These are phyloP conservation scores for Distichodus sexfasciatus DNA, from an alignment of 2,797 vertebrate genomes.

Conservation along the genomic window DNA sequence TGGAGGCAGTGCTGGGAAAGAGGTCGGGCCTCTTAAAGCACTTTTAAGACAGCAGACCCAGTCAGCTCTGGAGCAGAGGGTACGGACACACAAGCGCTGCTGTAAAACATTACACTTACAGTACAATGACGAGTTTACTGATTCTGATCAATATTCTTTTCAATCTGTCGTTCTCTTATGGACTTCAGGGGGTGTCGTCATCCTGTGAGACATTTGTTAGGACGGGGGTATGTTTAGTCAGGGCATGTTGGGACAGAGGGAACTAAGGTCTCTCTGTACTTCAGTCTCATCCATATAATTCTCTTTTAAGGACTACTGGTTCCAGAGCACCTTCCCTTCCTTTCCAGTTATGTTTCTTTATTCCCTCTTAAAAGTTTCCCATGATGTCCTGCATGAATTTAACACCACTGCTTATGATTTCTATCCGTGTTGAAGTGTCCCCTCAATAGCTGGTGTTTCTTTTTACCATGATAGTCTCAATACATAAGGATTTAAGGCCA, in stretches of 20 bases:
- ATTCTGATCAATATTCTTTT: conserved; percentile 15
- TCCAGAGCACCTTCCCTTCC: neutral
- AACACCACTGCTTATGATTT: neutral
- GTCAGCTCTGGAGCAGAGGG: conserved; percentile 94
- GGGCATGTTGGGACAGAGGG: conserved; percentile 20
- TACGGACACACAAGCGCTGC: conserved; percentile 64
- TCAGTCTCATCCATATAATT: neutral
- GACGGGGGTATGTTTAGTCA: conserved; percentile 38
- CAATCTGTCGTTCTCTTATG: conserved; percentile 6
- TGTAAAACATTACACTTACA: conserved; percentile 21
- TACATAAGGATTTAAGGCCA: no score
- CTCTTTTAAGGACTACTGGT: neutral
- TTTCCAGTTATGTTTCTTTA: neutral
- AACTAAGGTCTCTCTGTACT: neutral
- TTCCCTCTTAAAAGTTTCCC: neutral
- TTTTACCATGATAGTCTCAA: no score
- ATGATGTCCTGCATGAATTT: neutral
- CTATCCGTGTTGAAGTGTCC: no score
- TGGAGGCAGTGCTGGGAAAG: conserved; percentile 94
- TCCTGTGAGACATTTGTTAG: conserved; percentile 47
- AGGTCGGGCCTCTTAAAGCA: conserved; percentile 93
- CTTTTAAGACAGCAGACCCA: conserved; percentile 97
- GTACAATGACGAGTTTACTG: neutral
- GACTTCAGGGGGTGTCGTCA: conserved; percentile 39
- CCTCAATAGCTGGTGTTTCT: no score